Evolutionary conservation across 2,113 vertebrate genomes (phyloP).

Genomic region (Grus americana): DNA sequence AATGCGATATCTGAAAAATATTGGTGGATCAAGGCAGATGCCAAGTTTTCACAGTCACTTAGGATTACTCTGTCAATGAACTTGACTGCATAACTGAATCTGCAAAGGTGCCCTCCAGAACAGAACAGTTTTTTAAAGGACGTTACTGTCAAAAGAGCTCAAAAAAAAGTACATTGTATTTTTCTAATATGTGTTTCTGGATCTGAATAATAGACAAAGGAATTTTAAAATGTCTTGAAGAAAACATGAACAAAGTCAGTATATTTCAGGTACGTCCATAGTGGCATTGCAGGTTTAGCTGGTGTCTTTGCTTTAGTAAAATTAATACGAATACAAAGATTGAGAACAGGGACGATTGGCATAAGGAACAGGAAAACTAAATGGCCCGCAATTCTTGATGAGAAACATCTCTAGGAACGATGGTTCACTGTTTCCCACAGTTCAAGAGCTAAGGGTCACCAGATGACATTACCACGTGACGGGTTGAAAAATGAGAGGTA

Average conservation of each 20-base stretch:
- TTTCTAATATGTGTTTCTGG: neutral
- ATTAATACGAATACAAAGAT: neutral
- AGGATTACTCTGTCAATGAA: neutral
- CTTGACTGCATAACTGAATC: neutral
- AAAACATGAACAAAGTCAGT: neutral
- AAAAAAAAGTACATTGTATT: neutral
- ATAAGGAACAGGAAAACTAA: neutral
- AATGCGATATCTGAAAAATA: neutral
- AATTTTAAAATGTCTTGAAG: neutral
- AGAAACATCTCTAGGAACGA: neutral
- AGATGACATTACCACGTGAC: neutral
- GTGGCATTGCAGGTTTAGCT: neutral
- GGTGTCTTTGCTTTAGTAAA: neutral
- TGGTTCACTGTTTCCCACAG: neutral
- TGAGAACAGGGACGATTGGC: neutral
- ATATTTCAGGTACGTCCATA: neutral
- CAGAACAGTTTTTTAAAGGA: neutral
- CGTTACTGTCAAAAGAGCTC: neutral
- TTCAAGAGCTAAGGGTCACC: neutral
- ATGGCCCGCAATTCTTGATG: neutral
- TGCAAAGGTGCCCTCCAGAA: neutral
- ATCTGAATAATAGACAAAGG: neutral
- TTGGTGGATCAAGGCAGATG: neutral
- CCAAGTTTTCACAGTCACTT: neutral
- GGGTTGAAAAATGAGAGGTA: neutral